Percentiles rank a stretch among this genome's conserved stretches.
These are phyloP conservation scores for Sternotherus odoratus DNA, from an alignment of 2,797 vertebrate species.

Conservation along the genomic window DNA sequence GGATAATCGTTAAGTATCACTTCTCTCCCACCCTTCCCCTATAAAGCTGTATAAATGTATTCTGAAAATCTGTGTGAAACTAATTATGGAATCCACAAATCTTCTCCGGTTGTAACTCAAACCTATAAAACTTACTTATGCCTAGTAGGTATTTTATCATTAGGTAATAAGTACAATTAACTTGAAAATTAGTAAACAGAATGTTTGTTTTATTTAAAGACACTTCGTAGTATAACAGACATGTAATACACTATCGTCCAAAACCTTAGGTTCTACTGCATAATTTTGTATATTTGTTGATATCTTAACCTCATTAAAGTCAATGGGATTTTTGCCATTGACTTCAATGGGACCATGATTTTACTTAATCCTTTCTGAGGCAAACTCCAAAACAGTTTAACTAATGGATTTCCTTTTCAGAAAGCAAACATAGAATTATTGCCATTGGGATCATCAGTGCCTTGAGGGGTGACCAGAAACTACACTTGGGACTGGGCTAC, in stretches of 20 bases:
- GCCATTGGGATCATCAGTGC: not conserved
- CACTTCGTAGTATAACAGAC: not conserved
- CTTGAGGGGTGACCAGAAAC: not conserved
- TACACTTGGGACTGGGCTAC: too few species aligned
- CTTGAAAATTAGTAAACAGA: not conserved
- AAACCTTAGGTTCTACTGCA: not conserved
- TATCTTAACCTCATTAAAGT: not conserved
- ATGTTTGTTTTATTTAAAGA: not conserved
- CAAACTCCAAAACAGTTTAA: not conserved
- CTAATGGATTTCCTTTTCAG: not conserved
- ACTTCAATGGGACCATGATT: not conserved
- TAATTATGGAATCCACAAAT: not conserved
- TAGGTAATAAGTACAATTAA: not conserved
- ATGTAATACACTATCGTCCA: not conserved
- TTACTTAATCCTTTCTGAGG: not conserved
- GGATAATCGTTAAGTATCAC: not conserved
- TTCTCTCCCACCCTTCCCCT: not conserved
- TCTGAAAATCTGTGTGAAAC: not conserved
- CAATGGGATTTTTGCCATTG: not conserved
- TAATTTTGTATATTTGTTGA: not conserved
- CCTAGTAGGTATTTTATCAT: not conserved
- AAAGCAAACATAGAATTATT: not conserved
- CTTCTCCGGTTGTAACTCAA: not conserved
- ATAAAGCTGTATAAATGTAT: not conserved
- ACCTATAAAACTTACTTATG: not conserved